A percentile compares a stretch with the other conserved stretches of the same genome.
These are phyloP conservation scores for Amazona finschi DNA, from an alignment of 2,797 vertebrate genomes.

Conservation along the genomic window DNA sequence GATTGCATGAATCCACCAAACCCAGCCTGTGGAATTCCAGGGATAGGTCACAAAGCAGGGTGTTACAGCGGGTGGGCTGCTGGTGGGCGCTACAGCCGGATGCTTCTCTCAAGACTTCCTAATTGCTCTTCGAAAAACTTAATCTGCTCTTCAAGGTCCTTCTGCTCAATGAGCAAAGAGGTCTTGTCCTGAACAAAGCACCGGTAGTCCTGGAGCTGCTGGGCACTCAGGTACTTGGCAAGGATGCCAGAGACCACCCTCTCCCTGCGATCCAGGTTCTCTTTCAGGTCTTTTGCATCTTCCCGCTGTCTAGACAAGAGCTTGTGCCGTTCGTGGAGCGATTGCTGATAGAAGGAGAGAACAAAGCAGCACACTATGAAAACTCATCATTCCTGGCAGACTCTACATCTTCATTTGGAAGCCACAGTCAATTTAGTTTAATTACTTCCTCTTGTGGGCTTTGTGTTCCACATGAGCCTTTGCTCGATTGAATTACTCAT, in stretches of 20 bases:
- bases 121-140: slow-evolving; percentile 87
- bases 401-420: slow-evolving; percentile 8
- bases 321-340: slow-evolving; percentile 84
- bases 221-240: slow-evolving; percentile 78
- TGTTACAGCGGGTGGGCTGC: neutral
- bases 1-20: neutral
- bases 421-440: neutral
- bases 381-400: neutral
- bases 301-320: slow-evolving; percentile 89
- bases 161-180: slow-evolving; percentile 87
- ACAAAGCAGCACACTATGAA: slow-evolving; percentile 16
- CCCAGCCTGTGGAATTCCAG: neutral
- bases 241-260: slow-evolving; percentile 85
- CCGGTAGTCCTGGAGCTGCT: slow-evolving; percentile 85
- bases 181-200: slow-evolving; percentile 87
- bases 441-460: slow-evolving; percentile 47
- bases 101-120: slow-evolving; percentile 77
- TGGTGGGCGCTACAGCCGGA: slow-evolving; percentile 3
- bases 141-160: slow-evolving; percentile 90
- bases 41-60: neutral
- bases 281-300: slow-evolving; percentile 93
- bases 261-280: slow-evolving; percentile 90
- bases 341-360: slow-evolving; percentile 75
- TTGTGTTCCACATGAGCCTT: neutral
- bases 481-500: neutral